Conservation (phyloP, 2,113 vertebrate species). For the Rutilus rutilus region DNA sequence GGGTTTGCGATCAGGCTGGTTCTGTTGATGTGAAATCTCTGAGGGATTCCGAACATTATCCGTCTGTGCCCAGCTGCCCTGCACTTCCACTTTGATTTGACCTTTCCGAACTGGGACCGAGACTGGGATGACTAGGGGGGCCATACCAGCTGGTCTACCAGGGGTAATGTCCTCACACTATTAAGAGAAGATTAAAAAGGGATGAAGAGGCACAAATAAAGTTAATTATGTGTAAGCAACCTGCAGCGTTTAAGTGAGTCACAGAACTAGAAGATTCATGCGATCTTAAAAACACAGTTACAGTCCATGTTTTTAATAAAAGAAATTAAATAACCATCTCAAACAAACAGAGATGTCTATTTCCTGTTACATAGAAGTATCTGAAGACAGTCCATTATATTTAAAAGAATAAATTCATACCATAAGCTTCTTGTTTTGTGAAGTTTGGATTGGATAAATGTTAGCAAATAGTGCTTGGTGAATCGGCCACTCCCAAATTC, state of each 20-base stretch:
- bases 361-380: neutral
- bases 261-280: neutral
- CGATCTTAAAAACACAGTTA: neutral
- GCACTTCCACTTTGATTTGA: conserved; percentile 51
- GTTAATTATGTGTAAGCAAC: neutral
- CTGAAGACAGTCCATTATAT: neutral
- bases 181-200: neutral
- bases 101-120: conserved; percentile 90
- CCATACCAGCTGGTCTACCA: conserved; percentile 79
- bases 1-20: conserved; percentile 79
- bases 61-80: conserved; percentile 68
- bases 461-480: conserved; percentile 29
- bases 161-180: conserved; percentile 60
- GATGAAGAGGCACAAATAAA: neutral
- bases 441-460: neutral
- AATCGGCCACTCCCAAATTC: conserved; percentile 64
- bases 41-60: conserved; percentile 65
- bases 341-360: neutral
- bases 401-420: neutral
- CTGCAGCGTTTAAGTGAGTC: neutral
- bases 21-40: conserved; percentile 21
- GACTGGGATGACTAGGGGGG: conserved; percentile 93
- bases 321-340: neutral
- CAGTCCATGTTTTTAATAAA: neutral
- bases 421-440: neutral